Base-by-base conservation (phyloP, 2,797 vertebrate genomes). In the Lagocephalus sceleratus region DNA sequence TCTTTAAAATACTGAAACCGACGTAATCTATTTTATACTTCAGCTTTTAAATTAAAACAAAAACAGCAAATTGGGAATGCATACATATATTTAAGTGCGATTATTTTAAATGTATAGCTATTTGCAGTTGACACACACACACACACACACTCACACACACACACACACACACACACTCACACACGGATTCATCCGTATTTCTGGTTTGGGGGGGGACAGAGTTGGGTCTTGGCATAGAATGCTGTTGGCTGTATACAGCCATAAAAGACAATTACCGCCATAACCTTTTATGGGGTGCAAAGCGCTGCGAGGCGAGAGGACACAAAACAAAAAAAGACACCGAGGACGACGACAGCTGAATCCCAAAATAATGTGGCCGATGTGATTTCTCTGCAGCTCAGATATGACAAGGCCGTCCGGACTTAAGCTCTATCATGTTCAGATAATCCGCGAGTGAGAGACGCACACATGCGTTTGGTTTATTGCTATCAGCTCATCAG, bases 241-340 rank as follows among this genome's bases (percentile, higher is more conserved):
- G 85, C 88, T 90, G 90, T 88, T 84, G 83, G 92, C 89, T 90
- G 88, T 90, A 85, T 89, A 91, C 87, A 71, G 88, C 89, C 90
- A 94, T 97, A 95, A 97, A 96, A 95, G 91, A 95, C 94, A 95
- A 95, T 95, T 92, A 94, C 92, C 89, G 92, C 91, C 91, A 92
- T 95, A 94, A 94, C 91, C 86, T 82, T 96, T 97, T 96, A 95
- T 95, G 92, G 93, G 93, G 94, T 96, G 94, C 93, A 94, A 96
- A 95, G 92, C 87, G 89, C 92, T 90, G 84, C 80, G 82, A 89
- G 93, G 86, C 85, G 86, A 83, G 87, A 87, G 82, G 86, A 89
- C 87, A 75, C 84, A 81, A 75, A 81, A 82, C 83, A 83, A 86
- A 47, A 79, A 88, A 82, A 82, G 72, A 87, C 78, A 73, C 71